Base-by-base conservation (phyloP, 2,113 vertebrate genomes). In the Carollia perspicillata region DNA sequence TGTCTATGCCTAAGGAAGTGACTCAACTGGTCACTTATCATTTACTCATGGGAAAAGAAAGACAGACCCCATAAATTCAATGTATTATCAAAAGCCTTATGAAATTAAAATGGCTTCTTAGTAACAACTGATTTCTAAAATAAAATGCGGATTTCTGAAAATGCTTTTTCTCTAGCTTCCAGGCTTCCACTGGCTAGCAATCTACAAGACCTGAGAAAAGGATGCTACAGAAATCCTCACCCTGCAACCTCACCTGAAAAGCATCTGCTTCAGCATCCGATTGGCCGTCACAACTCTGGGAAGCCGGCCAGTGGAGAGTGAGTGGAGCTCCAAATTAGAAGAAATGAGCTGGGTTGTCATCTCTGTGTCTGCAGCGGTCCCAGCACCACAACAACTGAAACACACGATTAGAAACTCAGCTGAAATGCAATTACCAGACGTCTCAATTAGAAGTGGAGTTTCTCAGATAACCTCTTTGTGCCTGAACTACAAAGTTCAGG, bases 301-400 rank as follows among this genome's bases (percentile, higher is more conserved):
- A 85, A 99, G 98, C 16, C 99, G 98, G 16, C 99, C 99, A 0
- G 99, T 99, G 28, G 99, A 99, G 0, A 99, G 98, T 0, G 99
- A 97, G 89, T 99, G 99, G 9, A 99, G 99, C 98, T 99, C 99
- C 98, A 99, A 98, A 97, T 99, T 99, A 94, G 99, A 99, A 81
- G 99, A 99, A 97, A 99, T 99, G 75, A 99, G 98, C 97, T 99
- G 99, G 33, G 99, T 99, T 16, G 99, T 99, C 99, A 99, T 99
- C 97, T 99, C 99, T 0, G 99, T 99, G 96, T 99, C 99, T 37
- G 99, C 99, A 51, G 99, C 99, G 4, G 99, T 99, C 33, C 99
- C 99, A 0, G 99, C 99, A 26, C 99, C 99, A 10, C 99, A 99
- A 77, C 99, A 99, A 89, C 99, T 99, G 89, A 14, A 97, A 96